These are phyloP conservation scores for Protaetia brevitarsis DNA, from an alignment of 1,140 invertebrate species.

Conservation along the genomic window DNA sequence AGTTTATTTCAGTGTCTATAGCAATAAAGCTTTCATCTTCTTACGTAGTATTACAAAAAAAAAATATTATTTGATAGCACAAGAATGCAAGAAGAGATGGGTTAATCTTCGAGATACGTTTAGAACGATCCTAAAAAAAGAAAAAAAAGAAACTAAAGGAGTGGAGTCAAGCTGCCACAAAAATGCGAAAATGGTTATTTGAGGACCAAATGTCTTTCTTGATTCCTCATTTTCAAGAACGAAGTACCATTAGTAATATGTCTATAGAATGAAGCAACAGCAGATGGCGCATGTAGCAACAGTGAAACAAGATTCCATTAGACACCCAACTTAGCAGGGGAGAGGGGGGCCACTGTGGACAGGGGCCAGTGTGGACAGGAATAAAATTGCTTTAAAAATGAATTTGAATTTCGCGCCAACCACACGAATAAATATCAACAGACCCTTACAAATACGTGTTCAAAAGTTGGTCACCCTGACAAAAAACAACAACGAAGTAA, in stretches of 20 bases:
- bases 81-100: conserved; percentile 22
- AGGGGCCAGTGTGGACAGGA: too few species aligned
- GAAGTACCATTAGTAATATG: not conserved
- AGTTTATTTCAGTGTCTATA: not conserved
- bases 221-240: conserved; percentile 13
- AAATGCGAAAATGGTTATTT: conserved; percentile 12
- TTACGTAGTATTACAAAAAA: not conserved
- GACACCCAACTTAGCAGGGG: not conserved
- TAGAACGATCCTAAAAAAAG: conserved; percentile 6
- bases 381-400: too few species aligned
- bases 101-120: conserved; percentile 15
- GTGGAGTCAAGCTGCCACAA: conserved; percentile 19
- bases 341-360: too few species aligned
- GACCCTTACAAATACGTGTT: too few species aligned
- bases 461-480: too few species aligned
- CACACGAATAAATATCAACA: too few species aligned
- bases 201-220: conserved; percentile 22
- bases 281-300: not conserved
- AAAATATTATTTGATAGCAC: conserved; percentile 3
- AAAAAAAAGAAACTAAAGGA: not conserved
- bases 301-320: not conserved
- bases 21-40: not conserved
- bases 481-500: not conserved
- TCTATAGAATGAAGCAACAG: not conserved
- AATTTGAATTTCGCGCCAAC: too few species aligned